These are phyloP conservation scores for Parascotia fuliginaria DNA, from an alignment of 2,888 invertebrate species.

Conservation along the genomic window DNA sequence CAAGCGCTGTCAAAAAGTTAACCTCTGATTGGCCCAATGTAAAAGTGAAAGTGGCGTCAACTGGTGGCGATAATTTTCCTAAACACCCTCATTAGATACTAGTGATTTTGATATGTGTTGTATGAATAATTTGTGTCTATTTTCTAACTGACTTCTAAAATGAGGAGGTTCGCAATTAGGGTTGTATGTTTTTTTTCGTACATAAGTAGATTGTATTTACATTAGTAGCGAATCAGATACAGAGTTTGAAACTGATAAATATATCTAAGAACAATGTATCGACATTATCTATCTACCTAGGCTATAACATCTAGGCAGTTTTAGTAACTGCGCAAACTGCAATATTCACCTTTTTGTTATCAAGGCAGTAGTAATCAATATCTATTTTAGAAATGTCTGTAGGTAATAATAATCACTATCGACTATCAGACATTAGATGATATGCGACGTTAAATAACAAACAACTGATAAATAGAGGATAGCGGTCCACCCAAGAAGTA, in stretches of 20 bases:
- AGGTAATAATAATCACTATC: constrained; percentile 9
- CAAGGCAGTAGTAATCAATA: no score
- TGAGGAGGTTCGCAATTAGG: no score
- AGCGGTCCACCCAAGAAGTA: constrained; percentile 17
- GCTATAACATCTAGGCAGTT: not conserved
- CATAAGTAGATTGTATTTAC: no score
- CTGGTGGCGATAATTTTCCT: no score
- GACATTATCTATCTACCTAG: not conserved
- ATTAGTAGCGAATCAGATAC: constrained; percentile 8
- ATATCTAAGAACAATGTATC: constrained; percentile 5
- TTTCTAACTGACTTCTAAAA: no score
- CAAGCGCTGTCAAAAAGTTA: no score
- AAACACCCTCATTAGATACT: no score
- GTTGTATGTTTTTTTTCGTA: no score
- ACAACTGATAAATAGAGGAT: constrained; percentile 23
- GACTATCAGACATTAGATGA: constrained; percentile 31
- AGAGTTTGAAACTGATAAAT: constrained; percentile 14
- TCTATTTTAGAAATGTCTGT: constrained; percentile 40
- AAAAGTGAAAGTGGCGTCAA: no score
- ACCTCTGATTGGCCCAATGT: no score
- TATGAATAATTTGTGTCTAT: no score
- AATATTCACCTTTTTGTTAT: not conserved
- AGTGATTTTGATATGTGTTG: no score
- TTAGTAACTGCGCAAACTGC: not conserved
- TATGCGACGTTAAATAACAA: constrained; percentile 25